Conservation (phyloP, 1,140 invertebrate genomes). For the Cyrtorhinus lividipennis region DNA sequence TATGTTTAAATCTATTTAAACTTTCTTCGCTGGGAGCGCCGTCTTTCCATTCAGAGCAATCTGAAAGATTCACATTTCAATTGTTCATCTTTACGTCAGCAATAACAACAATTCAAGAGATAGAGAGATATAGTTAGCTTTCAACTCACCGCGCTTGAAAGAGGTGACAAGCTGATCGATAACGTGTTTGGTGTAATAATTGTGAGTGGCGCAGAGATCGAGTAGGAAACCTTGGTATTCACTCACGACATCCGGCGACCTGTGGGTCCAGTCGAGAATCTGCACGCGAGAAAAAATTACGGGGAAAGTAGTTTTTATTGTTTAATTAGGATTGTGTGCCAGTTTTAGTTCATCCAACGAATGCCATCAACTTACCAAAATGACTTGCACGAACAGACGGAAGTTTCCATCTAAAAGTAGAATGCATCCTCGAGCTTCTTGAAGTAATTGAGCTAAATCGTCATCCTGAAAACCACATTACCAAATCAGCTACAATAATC, state of each 20-base stretch:
- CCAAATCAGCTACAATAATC: constrained; percentile 1
- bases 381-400: constrained; percentile 41
- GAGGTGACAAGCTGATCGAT: constrained; percentile 39
- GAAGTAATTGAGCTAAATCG: constrained; percentile 38
- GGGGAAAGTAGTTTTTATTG: too few relatives aligned
- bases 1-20: constrained; percentile 33
- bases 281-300: too few relatives aligned
- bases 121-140: too few relatives aligned
- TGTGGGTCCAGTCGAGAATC: constrained; percentile 40
- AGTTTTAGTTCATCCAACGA: too few relatives aligned
- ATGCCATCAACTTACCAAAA: constrained; percentile 30
- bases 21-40: constrained; percentile 33
- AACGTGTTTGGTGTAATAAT: constrained; percentile 40
- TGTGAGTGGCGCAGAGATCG: constrained; percentile 45
- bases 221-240: constrained; percentile 44
- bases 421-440: constrained; percentile 40
- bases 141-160: constrained; percentile 37
- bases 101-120: too few relatives aligned
- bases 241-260: constrained; percentile 32
- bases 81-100: too few relatives aligned
- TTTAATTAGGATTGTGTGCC: too few relatives aligned
- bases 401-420: constrained; percentile 38
- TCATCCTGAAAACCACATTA: constrained; percentile 32
- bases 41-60: constrained; percentile 31
- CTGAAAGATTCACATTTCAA: constrained; percentile 16